Evolutionary conservation across 2,888 invertebrate genomes (phyloP), one percentile per base, ranked within the genome.

Genomic region (Amiota mariae): DNA sequence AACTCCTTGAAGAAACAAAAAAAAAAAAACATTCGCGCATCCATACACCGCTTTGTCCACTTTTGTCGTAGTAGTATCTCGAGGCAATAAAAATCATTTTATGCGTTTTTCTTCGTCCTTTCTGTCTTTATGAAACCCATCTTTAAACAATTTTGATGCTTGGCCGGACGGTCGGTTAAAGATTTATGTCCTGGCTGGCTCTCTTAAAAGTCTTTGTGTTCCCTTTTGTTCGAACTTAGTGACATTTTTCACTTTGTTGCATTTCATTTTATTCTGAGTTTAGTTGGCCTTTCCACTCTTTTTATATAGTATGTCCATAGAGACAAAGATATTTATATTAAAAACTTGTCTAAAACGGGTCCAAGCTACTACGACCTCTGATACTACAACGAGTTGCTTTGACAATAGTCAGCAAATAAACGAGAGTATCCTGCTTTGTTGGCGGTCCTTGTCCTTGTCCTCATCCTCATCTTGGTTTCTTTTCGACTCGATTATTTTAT

Each of bases 321-420:
- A 59, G 56, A 54, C 20, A 10, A 13, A 47, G 67, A 18, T 49
- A 11, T 70, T 66, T 70, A 36, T 68, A 63, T 72, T 57, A 46
- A 51, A 51, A 59, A 64, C 68, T 72, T 51, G 59, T n/a, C 68
- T 68, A 48, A 73, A 47, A 71, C 66, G 36, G 15, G 70, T 46
- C 6, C 46, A 10, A 54, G 46, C 46, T 66, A 12, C 46, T 66
- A 12, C 36, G 67, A 54, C 9, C 18, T 57, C 18, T 70, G 3
- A 24, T 24, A 3, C 24, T 24, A 24, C 24, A 24, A 3, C 24
- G 24, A 24, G 57, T 70, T 20, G 49, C 68, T 49, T 51, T 15
- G 15, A 64, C 73, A 64, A 71, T 73, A 90, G 90, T 91, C 90
- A 91, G 8, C 15, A 15, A 57, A 36, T 36, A 36, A 36, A 36